phyloP scores from a whole-genome alignment of 1,140 invertebrate genomes.

The Lasioglossum albipes region DNA sequence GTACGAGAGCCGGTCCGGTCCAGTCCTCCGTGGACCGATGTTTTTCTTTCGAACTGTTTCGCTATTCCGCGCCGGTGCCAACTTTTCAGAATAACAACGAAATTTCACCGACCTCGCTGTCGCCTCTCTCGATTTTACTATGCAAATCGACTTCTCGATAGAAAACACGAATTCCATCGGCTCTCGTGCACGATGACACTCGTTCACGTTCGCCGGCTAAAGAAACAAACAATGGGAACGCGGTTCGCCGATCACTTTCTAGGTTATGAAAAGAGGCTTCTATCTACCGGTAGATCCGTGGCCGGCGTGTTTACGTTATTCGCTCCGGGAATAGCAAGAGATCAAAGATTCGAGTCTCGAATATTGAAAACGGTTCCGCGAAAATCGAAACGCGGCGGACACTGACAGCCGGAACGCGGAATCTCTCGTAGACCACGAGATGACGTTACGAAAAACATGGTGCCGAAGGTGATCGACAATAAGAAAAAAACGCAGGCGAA shows the following conservation, averaged over 20 bases:
- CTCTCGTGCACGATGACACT: not conserved
- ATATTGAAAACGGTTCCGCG: not conserved
- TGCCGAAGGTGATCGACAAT: slow-evolving; percentile 25
- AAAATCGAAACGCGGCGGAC: not conserved
- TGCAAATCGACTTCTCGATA: slow-evolving; percentile 11
- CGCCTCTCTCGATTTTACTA: not conserved
- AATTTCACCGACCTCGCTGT: slow-evolving; percentile 14
- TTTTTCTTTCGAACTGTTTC: slow-evolving; percentile 8
- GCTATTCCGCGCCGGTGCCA: slow-evolving; percentile 22
- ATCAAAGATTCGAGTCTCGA: not conserved
- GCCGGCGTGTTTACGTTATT: not conserved
- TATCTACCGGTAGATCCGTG: not conserved
- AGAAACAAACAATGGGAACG: not conserved
- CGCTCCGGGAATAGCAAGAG: no score
- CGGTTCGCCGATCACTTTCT: not conserved
- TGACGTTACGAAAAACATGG: slow-evolving; percentile 4
- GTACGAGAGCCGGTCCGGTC: slow-evolving; percentile 44
- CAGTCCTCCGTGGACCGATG: slow-evolving; percentile 31
- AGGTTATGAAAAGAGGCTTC: not conserved
- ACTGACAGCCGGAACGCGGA: not conserved
- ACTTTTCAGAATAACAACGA: slow-evolving; percentile 2
- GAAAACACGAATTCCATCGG: not conserved
- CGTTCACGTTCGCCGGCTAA: not conserved
- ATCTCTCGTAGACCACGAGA: not conserved
- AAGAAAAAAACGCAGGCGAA: not conserved